Evolutionary conservation across 2,888 invertebrate species (phyloP), one percentile per base, ranked within the genome.

Genomic region (Chymomyza fuscimana): DNA sequence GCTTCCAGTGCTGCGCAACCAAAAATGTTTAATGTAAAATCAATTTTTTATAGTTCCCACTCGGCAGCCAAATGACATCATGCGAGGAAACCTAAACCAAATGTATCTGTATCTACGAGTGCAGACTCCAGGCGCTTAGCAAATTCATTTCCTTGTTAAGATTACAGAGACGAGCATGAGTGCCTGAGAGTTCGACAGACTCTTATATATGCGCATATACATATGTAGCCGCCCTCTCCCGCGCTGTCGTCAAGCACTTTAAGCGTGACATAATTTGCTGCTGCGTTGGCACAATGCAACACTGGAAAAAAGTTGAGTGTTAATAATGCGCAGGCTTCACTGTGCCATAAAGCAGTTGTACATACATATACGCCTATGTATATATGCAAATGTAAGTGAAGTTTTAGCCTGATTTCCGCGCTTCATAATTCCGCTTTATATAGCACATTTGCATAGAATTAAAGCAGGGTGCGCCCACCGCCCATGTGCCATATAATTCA

Each of bases 21-120:
- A 65, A 67, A 73, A 46, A 46, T 12, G 70, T 85, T 80, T 80
- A 72, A 76, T 70, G 65, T 70, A 69, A 76, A 80, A 82, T 78
- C 80, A 71, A 82, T 80, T 80, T 79, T 12, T 46, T 58, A 68
- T 62, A 51, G 22, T 36, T n/a, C 5, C n/a, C 29, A 12, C 12
- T 46, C 12, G 40, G 40, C 40, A 46, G 12, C 59, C 64, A 68
- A 73, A 65, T 85, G 86, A 85, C 76, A 78, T 87, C 87, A 87
- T 70, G n/a, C 58, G 12, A 22, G 10, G 29, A 56, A 12, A 61
- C 51, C 25, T 60, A 69, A 65, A 58, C 36, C 52, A 29, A 65
- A 25, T 46, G 36, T 52, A 32, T 32, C 32, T 32, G 7, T 7
- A 5, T 32, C 32, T 5, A 9, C 15, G 56, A 19, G 40, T 12